Evolutionary conservation across 2,888 invertebrate species (phyloP).

Genomic region (Drosophila nigricruria): DNA sequence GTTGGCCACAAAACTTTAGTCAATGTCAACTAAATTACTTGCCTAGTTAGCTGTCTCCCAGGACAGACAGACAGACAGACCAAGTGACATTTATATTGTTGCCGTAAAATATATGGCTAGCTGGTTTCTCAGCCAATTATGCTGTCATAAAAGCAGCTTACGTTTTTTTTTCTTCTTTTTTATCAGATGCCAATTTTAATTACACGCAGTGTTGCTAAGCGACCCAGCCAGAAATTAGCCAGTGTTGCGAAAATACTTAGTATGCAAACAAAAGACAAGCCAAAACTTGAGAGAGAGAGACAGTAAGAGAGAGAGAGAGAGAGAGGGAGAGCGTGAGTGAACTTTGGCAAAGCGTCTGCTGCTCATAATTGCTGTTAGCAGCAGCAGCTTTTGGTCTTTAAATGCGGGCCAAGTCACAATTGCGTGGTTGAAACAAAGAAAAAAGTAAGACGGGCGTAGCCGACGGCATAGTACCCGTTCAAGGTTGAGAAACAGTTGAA

Average conservation of each 20-base stretch:
- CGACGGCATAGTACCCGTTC: not conserved
- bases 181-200: conserved; percentile 16
- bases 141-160: conserved; percentile 7
- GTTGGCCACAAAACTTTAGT: not conserved
- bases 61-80: not conserved
- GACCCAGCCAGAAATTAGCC: conserved; percentile 1
- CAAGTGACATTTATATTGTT: not conserved
- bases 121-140: conserved; percentile 1
- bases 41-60: not conserved
- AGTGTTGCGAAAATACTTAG: conserved; percentile 22
- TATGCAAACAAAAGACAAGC: conserved; percentile 9
- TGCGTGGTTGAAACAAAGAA: not conserved
- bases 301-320: not conserved
- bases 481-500: not conserved
- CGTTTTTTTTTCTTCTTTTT: not conserved
- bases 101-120: not conserved
- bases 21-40: not conserved
- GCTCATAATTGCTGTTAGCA: conserved; percentile 31
- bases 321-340: not conserved
- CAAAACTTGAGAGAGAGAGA: not conserved
- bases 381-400: conserved; percentile 31
- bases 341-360: conserved; percentile 4
- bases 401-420: conserved; percentile 17
- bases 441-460: no score
- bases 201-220: conserved; percentile 15